Base-by-base conservation (phyloP, 2,113 vertebrate species). In the Desmodus rotundus region DNA sequence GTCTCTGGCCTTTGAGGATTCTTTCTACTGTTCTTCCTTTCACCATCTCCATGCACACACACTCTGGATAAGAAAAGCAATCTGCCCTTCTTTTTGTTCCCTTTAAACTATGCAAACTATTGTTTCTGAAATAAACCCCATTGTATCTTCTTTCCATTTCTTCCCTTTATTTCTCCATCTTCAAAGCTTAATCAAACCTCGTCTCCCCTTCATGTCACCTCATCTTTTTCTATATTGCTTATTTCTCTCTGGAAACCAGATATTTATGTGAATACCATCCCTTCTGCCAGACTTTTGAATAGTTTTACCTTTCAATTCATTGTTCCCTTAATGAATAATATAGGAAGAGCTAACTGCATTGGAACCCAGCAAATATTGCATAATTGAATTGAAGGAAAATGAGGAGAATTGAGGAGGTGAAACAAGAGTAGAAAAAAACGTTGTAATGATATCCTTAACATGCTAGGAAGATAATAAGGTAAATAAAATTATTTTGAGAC, bases 61-160 rank as follows among this genome's bases (percentile, higher is more conserved):
- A 83, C 47, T 43, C 68, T 65, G 28, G n/a, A 54, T 81, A 82
- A 70, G 74, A 81, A 84, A 56, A 43, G 16, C 43, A 73, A 33
- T n/a, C 16, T 67, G 13, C 45, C n/a, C 41, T 77, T 73, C 41
- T 17, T 56, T 68, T 58, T 38, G 31, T 68, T 67, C n/a, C 38
- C 45, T 74, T 87, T 96, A 84, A 74, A 43, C n/a, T 22, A 56
- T 31, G 38, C 33, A 76, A 87, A 58, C 58, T 90, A 3, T 77
- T 65, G 26, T 78, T 91, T 90, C 56, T 73, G 61, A 93, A 68
- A 92, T 93, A 93, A 95, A 50, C n/a, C 38, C n/a, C n/a, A 54
- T 83, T 72, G 33, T 45, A 65, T 58, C n/a, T 77, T 83, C 77
- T 88, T 45, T 58, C 93, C 20, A 50, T 68, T 83, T 65, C 26